Percentiles rank a stretch among this genome's conserved stretches.
Evolutionary conservation across 2,888 invertebrate species (phyloP).

Genomic region (Cordilura impudica): DNA sequence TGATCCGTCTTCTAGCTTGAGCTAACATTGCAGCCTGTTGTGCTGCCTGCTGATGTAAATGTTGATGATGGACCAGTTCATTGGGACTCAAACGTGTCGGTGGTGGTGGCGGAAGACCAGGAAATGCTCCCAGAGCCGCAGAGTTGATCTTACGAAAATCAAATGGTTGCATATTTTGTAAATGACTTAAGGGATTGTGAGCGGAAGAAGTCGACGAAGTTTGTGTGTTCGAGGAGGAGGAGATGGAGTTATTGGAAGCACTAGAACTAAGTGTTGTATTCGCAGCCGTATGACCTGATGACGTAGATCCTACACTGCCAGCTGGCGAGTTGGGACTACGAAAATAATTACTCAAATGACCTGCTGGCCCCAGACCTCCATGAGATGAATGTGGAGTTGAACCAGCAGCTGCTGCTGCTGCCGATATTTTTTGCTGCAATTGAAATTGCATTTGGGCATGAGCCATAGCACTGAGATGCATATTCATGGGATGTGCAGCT

Average conservation of each 20-base stretch:
- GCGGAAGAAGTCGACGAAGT: slow-evolving; percentile 62
- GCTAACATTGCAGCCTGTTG: slow-evolving; percentile 76
- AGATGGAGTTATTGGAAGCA: slow-evolving; percentile 50
- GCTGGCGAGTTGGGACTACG: slow-evolving; percentile 74
- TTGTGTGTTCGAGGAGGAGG: slow-evolving; percentile 46
- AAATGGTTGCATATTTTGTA: slow-evolving; percentile 97
- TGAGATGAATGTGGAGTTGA: slow-evolving; percentile 63
- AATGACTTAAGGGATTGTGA: slow-evolving; percentile 88
- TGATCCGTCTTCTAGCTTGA: slow-evolving; percentile 79
- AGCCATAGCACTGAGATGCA: slow-evolving; percentile 76
- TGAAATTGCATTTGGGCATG: slow-evolving; percentile 77
- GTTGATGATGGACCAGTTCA: slow-evolving; percentile 75
- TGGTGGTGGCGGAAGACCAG: slow-evolving; percentile 69
- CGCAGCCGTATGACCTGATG: slow-evolving; percentile 42
- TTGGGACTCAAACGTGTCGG: slow-evolving; percentile 72
- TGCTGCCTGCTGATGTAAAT: slow-evolving; percentile 71
- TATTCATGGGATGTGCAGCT: slow-evolving; percentile 78
- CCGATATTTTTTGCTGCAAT: slow-evolving; percentile 77
- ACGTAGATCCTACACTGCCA: slow-evolving; percentile 51
- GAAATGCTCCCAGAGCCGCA: slow-evolving; percentile 79
- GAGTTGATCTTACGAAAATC: slow-evolving; percentile 88
- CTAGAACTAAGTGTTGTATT: slow-evolving; percentile 56
- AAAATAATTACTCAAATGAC: slow-evolving; percentile 72
- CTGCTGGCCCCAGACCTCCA: slow-evolving; percentile 67
- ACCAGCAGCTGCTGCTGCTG: slow-evolving; percentile 72